Conservation (phyloP, 2,113 vertebrate species). For the Takifugu flavidus region DNA sequence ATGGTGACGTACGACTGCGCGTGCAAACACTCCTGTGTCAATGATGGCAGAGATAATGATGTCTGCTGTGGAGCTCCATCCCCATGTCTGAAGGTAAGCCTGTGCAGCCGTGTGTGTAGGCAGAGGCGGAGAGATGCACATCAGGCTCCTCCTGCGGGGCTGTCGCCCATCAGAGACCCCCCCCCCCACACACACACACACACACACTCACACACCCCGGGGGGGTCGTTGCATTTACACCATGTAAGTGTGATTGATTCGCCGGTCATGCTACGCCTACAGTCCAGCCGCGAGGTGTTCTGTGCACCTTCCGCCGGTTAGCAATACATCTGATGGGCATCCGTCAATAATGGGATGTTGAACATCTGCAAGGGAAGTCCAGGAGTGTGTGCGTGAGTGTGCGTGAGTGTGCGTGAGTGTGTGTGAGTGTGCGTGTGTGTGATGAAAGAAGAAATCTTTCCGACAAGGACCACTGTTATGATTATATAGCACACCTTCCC, state of each 20-base stretch:
- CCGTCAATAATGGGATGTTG: slow-evolving; percentile 60
- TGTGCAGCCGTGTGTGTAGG: too few species aligned
- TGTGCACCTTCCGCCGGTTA: slow-evolving; percentile 38
- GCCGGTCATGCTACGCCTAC: slow-evolving; percentile 29
- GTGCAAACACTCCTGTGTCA: slow-evolving; percentile 50
- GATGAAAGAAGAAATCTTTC: too few species aligned
- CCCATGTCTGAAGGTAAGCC: too few species aligned
- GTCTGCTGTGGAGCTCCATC: slow-evolving; percentile 14
- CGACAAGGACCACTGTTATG: too few species aligned
- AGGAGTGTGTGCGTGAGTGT: not conserved
- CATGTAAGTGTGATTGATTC: slow-evolving; percentile 73
- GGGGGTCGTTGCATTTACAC: slow-evolving; percentile 62
- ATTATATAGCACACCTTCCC: too few species aligned
- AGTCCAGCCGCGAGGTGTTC: slow-evolving; percentile 33
- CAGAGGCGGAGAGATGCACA: not conserved
- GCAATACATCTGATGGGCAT: slow-evolving; percentile 60
- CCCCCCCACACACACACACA: too few species aligned
- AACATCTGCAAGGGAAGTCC: slow-evolving; percentile 32
- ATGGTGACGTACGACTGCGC: slow-evolving; percentile 44
- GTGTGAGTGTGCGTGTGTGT: too few species aligned
- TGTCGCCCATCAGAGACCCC: slow-evolving; percentile 7
- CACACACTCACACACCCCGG: slow-evolving; percentile 18
- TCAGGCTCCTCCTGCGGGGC: not conserved
- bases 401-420: too few species aligned
- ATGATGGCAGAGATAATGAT: slow-evolving; percentile 47